Percentiles rank a stretch among this genome's conserved stretches.
These are phyloP conservation scores for Rostratula benghalensis DNA, from an alignment of 2,113 vertebrate genomes.

Conservation along the genomic window DNA sequence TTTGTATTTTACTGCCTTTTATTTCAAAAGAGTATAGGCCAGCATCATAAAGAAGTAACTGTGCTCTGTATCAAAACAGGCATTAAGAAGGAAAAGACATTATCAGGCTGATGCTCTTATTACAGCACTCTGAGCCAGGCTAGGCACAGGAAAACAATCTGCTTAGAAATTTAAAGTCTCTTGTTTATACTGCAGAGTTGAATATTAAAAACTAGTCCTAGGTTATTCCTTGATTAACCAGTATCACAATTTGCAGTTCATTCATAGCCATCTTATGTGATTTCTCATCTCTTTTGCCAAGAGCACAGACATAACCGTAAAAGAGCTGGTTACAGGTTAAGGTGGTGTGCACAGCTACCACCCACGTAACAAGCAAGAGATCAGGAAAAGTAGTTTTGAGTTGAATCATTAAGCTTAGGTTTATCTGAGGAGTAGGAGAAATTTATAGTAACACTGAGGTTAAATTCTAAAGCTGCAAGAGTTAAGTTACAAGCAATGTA, in stretches of 20 bases:
- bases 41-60: background rate
- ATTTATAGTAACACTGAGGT: background rate
- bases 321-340: background rate
- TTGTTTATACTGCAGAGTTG: background rate
- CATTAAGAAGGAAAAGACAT: background rate
- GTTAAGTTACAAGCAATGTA: background rate
- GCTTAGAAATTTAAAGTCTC: background rate
- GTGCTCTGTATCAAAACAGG: background rate
- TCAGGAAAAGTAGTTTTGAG: background rate
- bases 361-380: background rate
- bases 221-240: background rate
- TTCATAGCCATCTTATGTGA: background rate
- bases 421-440: background rate
- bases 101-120: background rate
- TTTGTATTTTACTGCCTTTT: constrained; percentile 60
- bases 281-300: background rate
- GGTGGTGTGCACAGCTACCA: background rate
- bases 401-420: background rate
- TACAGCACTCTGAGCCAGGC: background rate
- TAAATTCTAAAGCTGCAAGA: background rate
- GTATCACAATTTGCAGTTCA: background rate
- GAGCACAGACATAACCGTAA: background rate
- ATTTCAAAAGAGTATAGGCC: background rate
- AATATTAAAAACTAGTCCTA: background rate
- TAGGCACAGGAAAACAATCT: background rate